phyloP scores from a whole-genome alignment of 2,888 invertebrate species.

The Ophonus ardosiacus region DNA sequence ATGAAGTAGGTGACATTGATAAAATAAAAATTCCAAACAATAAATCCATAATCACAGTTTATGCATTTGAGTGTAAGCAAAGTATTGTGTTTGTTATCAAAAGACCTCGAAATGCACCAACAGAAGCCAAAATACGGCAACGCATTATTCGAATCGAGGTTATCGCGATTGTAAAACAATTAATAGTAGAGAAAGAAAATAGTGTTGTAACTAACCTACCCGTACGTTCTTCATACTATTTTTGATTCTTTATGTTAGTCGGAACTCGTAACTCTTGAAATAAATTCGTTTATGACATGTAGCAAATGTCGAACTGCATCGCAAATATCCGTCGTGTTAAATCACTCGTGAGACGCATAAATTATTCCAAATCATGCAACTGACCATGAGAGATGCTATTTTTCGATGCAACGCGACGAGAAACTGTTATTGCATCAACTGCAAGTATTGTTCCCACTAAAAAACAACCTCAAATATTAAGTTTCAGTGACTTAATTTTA shows the following conservation, averaged over 20 bases:
- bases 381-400: conserved; percentile 23
- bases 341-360: conserved; percentile 21
- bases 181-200: conserved; percentile 30
- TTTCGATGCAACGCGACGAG: conserved; percentile 11
- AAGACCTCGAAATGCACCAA: conserved; percentile 18
- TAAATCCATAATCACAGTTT: conserved; percentile 23
- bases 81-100: conserved; percentile 44
- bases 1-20: conserved; percentile 38
- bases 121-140: conserved; percentile 39
- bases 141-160: conserved; percentile 50
- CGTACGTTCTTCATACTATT: conserved; percentile 51
- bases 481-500: not conserved
- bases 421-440: not conserved
- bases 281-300: conserved; percentile 50
- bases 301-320: conserved; percentile 27
- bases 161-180: conserved; percentile 53
- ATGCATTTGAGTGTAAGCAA: conserved; percentile 13
- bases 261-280: conserved; percentile 51
- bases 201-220: conserved; percentile 51
- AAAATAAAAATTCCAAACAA: conserved; percentile 26
- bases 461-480: not conserved
- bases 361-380: conserved; percentile 23
- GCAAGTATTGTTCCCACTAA: not conserved
- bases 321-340: conserved; percentile 33
- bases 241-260: conserved; percentile 48